Evolutionary conservation across 2,113 vertebrate species (phyloP), one percentile per base, ranked within the genome.

Genomic region (Corythaeola cristata): DNA sequence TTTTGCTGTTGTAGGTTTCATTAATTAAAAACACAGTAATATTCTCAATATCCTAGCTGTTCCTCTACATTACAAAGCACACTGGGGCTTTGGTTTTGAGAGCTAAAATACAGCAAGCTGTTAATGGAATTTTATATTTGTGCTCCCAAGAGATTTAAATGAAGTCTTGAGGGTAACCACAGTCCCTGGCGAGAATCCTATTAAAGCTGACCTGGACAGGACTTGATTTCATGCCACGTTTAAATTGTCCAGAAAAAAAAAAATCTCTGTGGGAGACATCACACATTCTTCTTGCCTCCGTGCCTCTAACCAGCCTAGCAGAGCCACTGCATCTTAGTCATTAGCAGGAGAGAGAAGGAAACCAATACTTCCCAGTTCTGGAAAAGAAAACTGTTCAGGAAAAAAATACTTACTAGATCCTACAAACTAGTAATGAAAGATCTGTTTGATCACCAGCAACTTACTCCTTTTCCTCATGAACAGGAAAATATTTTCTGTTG

Each of bases 81-180:
- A 76, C 58, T 83, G 44, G 30, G 7, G 17, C 81, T 94, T 89
- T 94, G 55, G 39, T 87, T 89, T 91, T 82, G 53, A 85, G 79
- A 68, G 37, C 50, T 85, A 85, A 96, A 97, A 85, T 73, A 79
- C 32, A 92, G 41, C 74, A 91, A 49, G 3, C 85, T 80, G 45
- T 85, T 87, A 85, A 85, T 92, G 66, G 80, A 85, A 64, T 89
- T 83, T 93, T 89, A 50, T 96, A 93, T 87, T 91, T 88, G 66
- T 95, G 11, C 27, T 93, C 87, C 63, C 77, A 71, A 5, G 44
- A 77, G 68, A 63, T 73, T 88, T 88, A 83, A 80, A 74, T 89
- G 71, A 93, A 93, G n/a, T 83, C 77, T 69, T 96, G 86, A 95
- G 96, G 84, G 74, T 88, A 97, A 87, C 96, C 91, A 52, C 93